phyloP scores from a whole-genome alignment of 2,888 invertebrate genomes.

The Nesidiocoris tenuis region DNA sequence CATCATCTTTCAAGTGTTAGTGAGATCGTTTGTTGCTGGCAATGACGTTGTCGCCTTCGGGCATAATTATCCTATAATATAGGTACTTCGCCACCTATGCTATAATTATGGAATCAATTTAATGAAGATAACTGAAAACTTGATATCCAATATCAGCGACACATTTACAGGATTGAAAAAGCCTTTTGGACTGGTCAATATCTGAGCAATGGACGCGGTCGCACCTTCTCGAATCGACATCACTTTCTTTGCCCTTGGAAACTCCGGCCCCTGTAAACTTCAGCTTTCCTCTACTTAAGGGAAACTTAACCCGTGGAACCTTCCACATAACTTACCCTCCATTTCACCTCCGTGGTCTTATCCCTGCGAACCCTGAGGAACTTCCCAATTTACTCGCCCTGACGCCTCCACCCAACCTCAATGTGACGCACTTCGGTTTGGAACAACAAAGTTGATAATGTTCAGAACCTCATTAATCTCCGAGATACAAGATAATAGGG shows the following conservation, averaged over 20 bases:
- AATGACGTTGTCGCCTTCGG: too few relatives aligned
- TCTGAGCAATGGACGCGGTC: too few relatives aligned
- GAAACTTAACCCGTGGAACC: conserved; percentile 18
- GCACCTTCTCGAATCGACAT: too few relatives aligned
- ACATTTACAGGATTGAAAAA: too few relatives aligned
- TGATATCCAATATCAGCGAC: too few relatives aligned
- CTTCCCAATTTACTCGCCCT: conserved; percentile 9
- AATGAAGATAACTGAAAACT: too few relatives aligned
- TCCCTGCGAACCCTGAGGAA: background rate
- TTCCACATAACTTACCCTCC: background rate
- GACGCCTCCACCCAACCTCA: background rate
- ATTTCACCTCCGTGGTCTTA: background rate
- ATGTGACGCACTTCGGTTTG: background rate
- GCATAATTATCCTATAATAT: too few relatives aligned
- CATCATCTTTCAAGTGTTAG: too few relatives aligned
- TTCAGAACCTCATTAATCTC: conserved; percentile 20
- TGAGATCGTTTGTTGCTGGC: too few relatives aligned
- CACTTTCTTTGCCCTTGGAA: background rate
- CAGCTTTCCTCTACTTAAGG: background rate
- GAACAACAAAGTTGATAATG: conserved; percentile 22
- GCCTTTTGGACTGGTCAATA: too few relatives aligned
- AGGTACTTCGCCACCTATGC: too few relatives aligned
- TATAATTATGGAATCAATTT: too few relatives aligned
- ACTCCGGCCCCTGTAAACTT: background rate
- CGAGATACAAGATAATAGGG: conserved; percentile 23